Base-by-base conservation (phyloP, 2,888 invertebrate genomes). In the Drosophila vallismaia region DNA sequence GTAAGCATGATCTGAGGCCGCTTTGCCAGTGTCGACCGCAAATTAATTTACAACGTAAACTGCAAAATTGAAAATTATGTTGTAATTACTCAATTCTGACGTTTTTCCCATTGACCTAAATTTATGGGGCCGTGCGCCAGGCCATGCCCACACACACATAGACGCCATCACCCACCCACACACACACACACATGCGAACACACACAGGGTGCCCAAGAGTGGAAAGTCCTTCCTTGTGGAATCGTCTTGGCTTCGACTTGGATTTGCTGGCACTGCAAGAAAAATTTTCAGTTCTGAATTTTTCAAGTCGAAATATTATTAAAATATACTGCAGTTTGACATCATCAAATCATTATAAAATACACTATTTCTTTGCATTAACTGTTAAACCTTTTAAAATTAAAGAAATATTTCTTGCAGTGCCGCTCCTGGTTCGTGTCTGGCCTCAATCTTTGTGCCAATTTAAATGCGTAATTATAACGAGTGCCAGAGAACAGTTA, bases 41-140 rank as follows among this genome's bases (percentile, higher is more conserved):
- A 84, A 84, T 84, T 84, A 84, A 84, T 86, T 84, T 84, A 84
- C 84, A 86, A 86, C 84, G 82, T 85, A 84, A 84, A 84, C 85
- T 84, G 87, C 79, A 86, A 82, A 86, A 84, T 86, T 86, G 84
- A 84, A 84, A 84, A 84, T 84, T 86, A 86, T 84, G 84, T 84
- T 84, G 84, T 84, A 86, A 84, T 86, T 84, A 86, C 87, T 84
- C 84, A 86, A 84, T 84, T 86, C 87, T 86, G 84, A 86, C 87
- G 71, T 84, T 84, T 84, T 85, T 82, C 79, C 84, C 86, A 84
- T 86, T 86, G 86, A 86, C 86, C 84, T 81, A 84, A 83, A 86
- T 84, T 86, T 86, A 84, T 84, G 82, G 81, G 79, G 74, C 85
- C 70, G 71, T 42, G 64, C 69, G 63, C 57, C 57, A 49, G 46